Evolutionary conservation across 2,888 invertebrate genomes (phyloP).

Genomic region (Xylota sylvarum): DNA sequence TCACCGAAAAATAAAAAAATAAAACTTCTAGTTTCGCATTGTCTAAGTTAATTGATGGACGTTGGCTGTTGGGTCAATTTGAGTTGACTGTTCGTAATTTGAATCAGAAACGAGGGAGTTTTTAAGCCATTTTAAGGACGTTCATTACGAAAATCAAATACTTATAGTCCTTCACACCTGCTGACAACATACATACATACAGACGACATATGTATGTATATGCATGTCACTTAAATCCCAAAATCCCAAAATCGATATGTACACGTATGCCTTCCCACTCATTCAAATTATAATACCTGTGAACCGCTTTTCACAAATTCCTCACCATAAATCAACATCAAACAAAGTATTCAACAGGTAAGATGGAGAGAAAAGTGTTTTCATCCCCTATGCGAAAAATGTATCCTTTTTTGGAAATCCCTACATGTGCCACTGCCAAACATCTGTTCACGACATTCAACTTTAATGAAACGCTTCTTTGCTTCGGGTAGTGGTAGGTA

Average conservation of each 20-base stretch:
- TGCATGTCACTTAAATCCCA: slow-evolving; percentile 20
- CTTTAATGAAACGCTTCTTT: slow-evolving; percentile 62
- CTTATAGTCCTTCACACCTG: slow-evolving; percentile 5
- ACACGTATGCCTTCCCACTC: neutral
- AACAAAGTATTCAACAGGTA: slow-evolving; percentile 65
- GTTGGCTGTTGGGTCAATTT: slow-evolving; percentile 49
- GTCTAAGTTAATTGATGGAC: slow-evolving; percentile 38
- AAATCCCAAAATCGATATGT: slow-evolving; percentile 30
- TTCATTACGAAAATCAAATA: slow-evolving; percentile 19
- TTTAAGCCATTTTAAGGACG: neutral
- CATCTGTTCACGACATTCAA: slow-evolving; percentile 70
- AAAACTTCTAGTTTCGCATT: slow-evolving; percentile 21
- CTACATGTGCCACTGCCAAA: slow-evolving; percentile 53
- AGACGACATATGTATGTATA: too few relatives aligned
- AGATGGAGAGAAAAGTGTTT: neutral
- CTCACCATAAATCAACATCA: slow-evolving; percentile 68
- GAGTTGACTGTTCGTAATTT: slow-evolving; percentile 11
- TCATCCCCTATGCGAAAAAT: slow-evolving; percentile 3
- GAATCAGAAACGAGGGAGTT: neutral
- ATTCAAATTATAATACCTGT: slow-evolving; percentile 38
- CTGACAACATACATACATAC: neutral
- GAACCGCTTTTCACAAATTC: slow-evolving; percentile 27
- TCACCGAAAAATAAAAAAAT: slow-evolving; percentile 14
- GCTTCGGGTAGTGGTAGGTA: slow-evolving; percentile 28
- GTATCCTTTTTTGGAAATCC: slow-evolving; percentile 59